These are phyloP conservation scores for Dromaius novaehollandiae DNA, from an alignment of 2,113 vertebrate genomes.

Conservation along the genomic window DNA sequence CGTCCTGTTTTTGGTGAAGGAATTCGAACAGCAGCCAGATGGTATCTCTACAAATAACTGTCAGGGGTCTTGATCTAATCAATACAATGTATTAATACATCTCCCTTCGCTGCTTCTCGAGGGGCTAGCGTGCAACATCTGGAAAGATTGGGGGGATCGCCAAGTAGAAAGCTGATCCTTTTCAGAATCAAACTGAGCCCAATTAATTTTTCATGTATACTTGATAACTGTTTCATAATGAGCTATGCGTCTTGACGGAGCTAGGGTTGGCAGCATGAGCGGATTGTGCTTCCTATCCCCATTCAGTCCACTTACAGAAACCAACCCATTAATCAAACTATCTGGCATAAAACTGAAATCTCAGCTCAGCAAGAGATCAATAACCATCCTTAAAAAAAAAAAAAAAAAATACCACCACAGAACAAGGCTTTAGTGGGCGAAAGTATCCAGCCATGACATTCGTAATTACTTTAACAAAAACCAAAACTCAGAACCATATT, in stretches of 20 bases:
- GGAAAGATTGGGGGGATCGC: slow-evolving; percentile 86
- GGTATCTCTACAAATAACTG: slow-evolving; percentile 99
- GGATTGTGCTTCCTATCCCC: slow-evolving; percentile 91
- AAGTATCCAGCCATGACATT: slow-evolving; percentile 75
- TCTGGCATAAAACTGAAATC: slow-evolving; percentile 95
- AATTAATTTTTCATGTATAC: slow-evolving; percentile 91
- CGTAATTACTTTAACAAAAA: slow-evolving; percentile 77
- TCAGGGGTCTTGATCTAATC: slow-evolving; percentile 99
- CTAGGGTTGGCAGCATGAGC: slow-evolving; percentile 85
- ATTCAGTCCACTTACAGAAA: slow-evolving; percentile 98
- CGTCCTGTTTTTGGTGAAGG: slow-evolving; percentile 99
- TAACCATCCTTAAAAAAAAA: slow-evolving; percentile 84
- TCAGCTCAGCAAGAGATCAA: slow-evolving; percentile 98
- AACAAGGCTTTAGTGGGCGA: slow-evolving; percentile 74
- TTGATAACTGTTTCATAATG: slow-evolving; percentile 94
- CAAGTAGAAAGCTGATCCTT: slow-evolving; percentile 84
- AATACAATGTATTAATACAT: slow-evolving; percentile 99
- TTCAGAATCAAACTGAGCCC: slow-evolving; percentile 88
- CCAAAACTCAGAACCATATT: slow-evolving; percentile 61
- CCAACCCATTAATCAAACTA: slow-evolving; percentile 99
- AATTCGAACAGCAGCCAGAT: slow-evolving; percentile 99
- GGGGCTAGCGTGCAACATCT: slow-evolving; percentile 94
- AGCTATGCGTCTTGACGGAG: slow-evolving; percentile 86
- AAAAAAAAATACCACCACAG: slow-evolving; percentile 46
- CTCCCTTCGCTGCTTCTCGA: slow-evolving; percentile 91